Percentiles rank a stretch among this genome's conserved stretches.
phyloP scores from a whole-genome alignment of 2,888 invertebrate species.

The Scaeva pyrastri region DNA sequence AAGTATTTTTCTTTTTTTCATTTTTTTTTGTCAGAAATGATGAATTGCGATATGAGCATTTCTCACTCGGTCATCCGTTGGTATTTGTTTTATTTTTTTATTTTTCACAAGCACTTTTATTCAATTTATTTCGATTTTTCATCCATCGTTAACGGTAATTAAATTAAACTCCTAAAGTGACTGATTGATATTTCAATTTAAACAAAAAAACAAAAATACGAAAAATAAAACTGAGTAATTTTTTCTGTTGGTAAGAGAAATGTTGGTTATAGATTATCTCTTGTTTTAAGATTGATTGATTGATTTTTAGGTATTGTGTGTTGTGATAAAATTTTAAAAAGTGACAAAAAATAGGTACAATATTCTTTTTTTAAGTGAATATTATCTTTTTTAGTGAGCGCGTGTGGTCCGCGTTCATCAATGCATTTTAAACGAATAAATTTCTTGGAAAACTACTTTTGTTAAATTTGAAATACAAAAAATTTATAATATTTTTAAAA shows the following conservation, averaged over 20 bases:
- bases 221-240: neutral
- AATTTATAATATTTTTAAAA: too few relatives aligned
- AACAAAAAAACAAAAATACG: too few relatives aligned
- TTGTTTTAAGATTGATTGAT: neutral
- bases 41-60: neutral
- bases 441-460: too few relatives aligned
- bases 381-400: too few relatives aligned
- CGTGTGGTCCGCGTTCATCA: too few relatives aligned
- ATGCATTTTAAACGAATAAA: too few relatives aligned
- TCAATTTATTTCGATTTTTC: slow-evolving; percentile 11
- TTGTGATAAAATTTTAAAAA: neutral
- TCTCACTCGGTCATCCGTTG: neutral
- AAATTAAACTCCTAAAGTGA: neutral
- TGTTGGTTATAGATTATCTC: neutral
- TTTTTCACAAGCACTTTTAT: neutral
- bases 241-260: neutral
- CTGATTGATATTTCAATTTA: slow-evolving; percentile 8
- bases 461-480: too few relatives aligned
- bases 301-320: neutral
- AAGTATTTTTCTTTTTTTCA: too few relatives aligned
- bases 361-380: too few relatives aligned
- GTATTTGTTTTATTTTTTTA: neutral
- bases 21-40: neutral
- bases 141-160: slow-evolving; percentile 18
- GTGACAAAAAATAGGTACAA: too few relatives aligned